Percentiles rank a stretch among this genome's conserved stretches.
phyloP scores from a whole-genome alignment of 1,140 invertebrate species.

The Drosophila lacteicornis region DNA sequence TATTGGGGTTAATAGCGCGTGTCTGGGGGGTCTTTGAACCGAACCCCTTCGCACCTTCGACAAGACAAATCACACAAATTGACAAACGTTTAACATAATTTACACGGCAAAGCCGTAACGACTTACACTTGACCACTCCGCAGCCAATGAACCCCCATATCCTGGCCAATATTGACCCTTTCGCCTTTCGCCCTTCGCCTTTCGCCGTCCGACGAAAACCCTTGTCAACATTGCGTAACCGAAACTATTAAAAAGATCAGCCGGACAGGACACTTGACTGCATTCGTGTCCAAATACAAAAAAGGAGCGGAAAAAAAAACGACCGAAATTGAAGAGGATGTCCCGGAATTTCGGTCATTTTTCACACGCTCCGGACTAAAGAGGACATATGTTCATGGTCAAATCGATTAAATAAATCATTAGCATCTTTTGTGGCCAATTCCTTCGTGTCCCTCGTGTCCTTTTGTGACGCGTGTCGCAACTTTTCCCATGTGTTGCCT shows the following conservation, averaged over 20 bases:
- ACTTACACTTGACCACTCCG: constrained; percentile 73
- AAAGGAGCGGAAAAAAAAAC: constrained; percentile 11
- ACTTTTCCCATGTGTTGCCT: constrained; percentile 65
- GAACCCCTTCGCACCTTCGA: constrained; percentile 69
- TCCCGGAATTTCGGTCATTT: constrained; percentile 60
- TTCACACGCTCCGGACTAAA: constrained; percentile 63
- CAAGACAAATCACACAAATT: constrained; percentile 80
- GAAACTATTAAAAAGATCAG: constrained; percentile 83
- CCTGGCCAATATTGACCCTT: constrained; percentile 71
- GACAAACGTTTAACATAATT: constrained; percentile 83
- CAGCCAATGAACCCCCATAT: not conserved
- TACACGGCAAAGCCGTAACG: constrained; percentile 72
- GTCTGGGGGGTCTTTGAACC: constrained; percentile 59
- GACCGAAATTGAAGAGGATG: constrained; percentile 43
- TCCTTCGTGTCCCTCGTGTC: constrained; percentile 55
- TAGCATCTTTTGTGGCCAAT: constrained; percentile 84
- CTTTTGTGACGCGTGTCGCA: constrained; percentile 59
- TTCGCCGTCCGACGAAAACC: constrained; percentile 49
- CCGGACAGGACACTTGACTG: constrained; percentile 64
- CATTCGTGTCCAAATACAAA: not conserved
- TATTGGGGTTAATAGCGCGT: constrained; percentile 65
- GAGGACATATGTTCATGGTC: constrained; percentile 82
- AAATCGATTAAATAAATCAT: constrained; percentile 85
- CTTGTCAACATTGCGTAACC: constrained; percentile 80
- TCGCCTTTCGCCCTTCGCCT: constrained; percentile 45